Evolutionary conservation across 2,113 vertebrate genomes (phyloP).

Genomic region (Lagopus leucura): DNA sequence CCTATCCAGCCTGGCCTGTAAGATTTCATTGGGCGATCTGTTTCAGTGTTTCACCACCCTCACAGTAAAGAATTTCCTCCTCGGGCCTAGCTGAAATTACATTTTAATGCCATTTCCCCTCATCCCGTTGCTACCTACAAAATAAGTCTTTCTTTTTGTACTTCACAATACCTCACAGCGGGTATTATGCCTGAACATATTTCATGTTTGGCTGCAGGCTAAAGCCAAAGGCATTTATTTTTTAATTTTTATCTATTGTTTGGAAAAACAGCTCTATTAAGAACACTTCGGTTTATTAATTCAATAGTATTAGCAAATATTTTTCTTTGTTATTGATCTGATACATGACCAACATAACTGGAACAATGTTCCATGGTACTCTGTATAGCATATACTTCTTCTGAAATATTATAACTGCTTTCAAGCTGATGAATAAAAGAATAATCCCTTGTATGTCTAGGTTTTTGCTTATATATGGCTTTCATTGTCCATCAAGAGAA

Average conservation of each 20-base stretch:
- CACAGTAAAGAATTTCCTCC: too few relatives aligned
- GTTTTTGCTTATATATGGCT: background rate
- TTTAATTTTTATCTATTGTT: background rate
- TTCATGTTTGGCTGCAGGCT: background rate
- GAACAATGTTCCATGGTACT: background rate
- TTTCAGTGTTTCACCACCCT: too few relatives aligned
- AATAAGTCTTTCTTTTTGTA: background rate
- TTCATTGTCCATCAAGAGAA: conserved; percentile 21
- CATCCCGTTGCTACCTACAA: too few relatives aligned
- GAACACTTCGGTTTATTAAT: background rate
- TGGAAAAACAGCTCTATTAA: background rate
- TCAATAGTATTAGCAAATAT: background rate
- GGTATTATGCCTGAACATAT: fast-evolving
- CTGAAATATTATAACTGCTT: background rate
- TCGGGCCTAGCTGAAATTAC: too few relatives aligned
- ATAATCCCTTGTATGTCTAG: background rate
- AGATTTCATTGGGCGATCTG: too few relatives aligned
- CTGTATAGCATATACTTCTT: background rate
- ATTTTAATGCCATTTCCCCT: too few relatives aligned
- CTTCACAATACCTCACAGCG: background rate
- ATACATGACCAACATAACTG: background rate
- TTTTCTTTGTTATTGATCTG: background rate
- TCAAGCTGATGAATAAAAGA: background rate
- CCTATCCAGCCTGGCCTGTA: too few relatives aligned
- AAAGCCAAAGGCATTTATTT: background rate